These are phyloP conservation scores for Illadopsis cleaveri DNA, from an alignment of 2,113 vertebrate species.

Conservation along the genomic window DNA sequence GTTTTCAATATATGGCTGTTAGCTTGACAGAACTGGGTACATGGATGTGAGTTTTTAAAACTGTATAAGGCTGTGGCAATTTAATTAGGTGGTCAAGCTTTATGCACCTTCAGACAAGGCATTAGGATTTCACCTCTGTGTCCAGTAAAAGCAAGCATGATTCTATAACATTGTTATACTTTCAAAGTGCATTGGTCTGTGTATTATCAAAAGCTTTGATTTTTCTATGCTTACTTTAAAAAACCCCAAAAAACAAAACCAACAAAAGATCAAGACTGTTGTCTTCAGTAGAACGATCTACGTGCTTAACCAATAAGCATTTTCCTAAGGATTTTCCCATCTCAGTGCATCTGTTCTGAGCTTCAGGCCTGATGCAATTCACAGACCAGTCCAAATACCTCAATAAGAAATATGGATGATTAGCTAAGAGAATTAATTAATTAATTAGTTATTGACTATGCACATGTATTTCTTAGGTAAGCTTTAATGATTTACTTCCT, in stretches of 20 bases:
- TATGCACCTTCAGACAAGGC: neutral
- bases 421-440: neutral
- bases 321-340: neutral
- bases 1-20: neutral
- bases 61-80: rapidly evolving
- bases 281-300: neutral
- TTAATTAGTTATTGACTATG: neutral
- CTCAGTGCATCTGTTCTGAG: neutral
- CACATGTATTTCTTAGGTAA: neutral
- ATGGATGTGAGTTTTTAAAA: neutral
- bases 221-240: neutral
- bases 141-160: neutral
- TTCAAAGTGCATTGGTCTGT: neutral
- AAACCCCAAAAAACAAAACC: neutral
- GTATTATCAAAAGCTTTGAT: neutral
- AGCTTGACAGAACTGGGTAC: neutral
- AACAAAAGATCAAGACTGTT: neutral
- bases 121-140: neutral
- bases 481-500: neutral
- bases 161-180: neutral
- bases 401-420: neutral
- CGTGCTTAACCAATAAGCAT: neutral
- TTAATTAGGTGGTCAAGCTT: neutral
- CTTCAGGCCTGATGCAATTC: neutral
- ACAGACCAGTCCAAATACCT: neutral